Evolutionary conservation across 2,888 invertebrate species (phyloP).

Genomic region (Phyto melanocephala): DNA sequence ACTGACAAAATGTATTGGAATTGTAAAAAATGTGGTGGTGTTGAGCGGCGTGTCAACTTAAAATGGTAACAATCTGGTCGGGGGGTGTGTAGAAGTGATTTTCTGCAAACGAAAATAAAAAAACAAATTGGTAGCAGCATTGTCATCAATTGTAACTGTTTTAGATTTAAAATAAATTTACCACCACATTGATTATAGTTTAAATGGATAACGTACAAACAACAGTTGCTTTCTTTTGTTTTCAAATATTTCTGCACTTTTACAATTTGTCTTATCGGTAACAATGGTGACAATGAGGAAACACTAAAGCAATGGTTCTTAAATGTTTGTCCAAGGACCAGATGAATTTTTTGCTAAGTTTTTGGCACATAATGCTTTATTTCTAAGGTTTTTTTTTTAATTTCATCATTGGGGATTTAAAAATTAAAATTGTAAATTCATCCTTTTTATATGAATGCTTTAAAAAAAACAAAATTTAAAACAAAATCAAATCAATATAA

Average conservation of each 20-base stretch:
- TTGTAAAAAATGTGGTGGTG: conserved; percentile 46
- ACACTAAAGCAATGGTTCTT: no score
- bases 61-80: background rate
- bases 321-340: no score
- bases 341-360: no score
- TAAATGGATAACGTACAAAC: background rate
- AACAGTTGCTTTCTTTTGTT: background rate
- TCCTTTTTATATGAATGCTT: no score
- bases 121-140: conserved; percentile 30
- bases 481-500: no score
- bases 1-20: conserved; percentile 60
- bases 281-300: background rate
- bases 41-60: background rate
- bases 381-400: no score
- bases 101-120: conserved; percentile 4
- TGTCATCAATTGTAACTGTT: conserved; percentile 49
- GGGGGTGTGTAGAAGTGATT: background rate
- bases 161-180: conserved; percentile 48
- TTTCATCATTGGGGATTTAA: no score
- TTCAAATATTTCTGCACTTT: background rate
- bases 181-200: conserved; percentile 20
- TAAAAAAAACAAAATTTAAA: no score
- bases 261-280: background rate
- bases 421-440: no score
- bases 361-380: no score